A percentile compares a stretch with the other conserved stretches of the same genome.
phyloP scores from a whole-genome alignment of 2,797 vertebrate species.

The Harpagifer antarcticus region DNA sequence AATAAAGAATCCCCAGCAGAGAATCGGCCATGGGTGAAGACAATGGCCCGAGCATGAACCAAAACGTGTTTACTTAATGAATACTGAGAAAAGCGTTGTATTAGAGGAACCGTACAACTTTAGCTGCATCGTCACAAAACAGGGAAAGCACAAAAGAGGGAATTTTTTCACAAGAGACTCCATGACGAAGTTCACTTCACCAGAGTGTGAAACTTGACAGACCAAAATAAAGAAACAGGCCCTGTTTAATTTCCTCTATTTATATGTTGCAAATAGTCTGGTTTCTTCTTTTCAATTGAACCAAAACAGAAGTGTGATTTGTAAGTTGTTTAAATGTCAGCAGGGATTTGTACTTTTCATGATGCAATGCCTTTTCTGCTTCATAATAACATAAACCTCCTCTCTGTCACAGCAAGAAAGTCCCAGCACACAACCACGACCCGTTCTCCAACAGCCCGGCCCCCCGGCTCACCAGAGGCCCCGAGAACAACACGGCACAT shows the following conservation, averaged over 20 bases:
- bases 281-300: conserved; percentile 24
- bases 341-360: background rate
- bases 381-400: conserved; percentile 1
- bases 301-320: background rate
- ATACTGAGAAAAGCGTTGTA: conserved; percentile 22
- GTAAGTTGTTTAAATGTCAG: background rate
- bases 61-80: conserved; percentile 31
- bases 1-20: background rate
- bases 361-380: background rate
- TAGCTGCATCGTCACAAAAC: conserved; percentile 44
- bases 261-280: conserved; percentile 9
- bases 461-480: conserved; percentile 11
- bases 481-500: conserved; percentile 1
- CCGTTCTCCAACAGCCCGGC: background rate
- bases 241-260: conserved; percentile 51
- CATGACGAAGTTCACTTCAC: conserved; percentile 31
- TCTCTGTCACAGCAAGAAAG: conserved; percentile 46
- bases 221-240: background rate
- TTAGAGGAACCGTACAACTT: conserved; percentile 62
- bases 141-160: conserved; percentile 52
- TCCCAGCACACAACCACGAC: background rate
- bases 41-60: background rate
- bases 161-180: conserved; percentile 35
- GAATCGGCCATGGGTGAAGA: background rate
- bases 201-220: conserved; percentile 25